Conservation (phyloP, 1,140 invertebrate species). For the Magallana ariakensis region DNA sequence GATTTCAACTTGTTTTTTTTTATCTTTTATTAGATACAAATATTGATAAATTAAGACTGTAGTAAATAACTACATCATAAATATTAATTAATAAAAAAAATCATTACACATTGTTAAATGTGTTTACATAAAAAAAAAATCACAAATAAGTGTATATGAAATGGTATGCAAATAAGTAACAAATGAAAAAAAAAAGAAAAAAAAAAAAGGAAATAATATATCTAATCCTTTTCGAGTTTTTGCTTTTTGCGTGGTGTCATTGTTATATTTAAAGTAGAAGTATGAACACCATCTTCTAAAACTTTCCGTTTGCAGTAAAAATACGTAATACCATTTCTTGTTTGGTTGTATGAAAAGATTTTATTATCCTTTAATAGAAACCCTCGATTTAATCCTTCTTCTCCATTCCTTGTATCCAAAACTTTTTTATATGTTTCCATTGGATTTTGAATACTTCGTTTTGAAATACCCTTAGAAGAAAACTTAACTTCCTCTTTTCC, state of each 20-base stretch:
- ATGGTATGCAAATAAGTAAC: too few species aligned
- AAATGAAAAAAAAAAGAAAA: too few species aligned
- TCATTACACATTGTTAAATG: too few species aligned
- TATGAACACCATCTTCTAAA: too few species aligned
- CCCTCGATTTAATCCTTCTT: conserved; percentile 31
- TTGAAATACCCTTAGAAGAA: conserved; percentile 1
- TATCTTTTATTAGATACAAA: not conserved
- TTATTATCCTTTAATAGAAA: not conserved
- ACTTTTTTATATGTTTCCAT: conserved; percentile 13
- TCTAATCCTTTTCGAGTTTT: too few species aligned
- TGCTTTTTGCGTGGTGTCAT: too few species aligned
- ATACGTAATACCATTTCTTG: not conserved
- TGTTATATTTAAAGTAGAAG: too few species aligned
- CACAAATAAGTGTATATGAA: too few species aligned
- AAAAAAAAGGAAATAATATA: too few species aligned
- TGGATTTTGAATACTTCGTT: not conserved
- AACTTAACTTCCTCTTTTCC: not conserved
- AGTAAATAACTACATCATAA: too few species aligned
- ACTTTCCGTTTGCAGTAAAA: not conserved
- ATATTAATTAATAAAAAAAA: too few species aligned
- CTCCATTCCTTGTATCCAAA: conserved; percentile 19
- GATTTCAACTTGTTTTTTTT: not conserved
- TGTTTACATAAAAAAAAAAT: too few species aligned
- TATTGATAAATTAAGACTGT: not conserved
- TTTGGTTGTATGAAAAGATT: not conserved